Evolutionary conservation across 2,888 invertebrate genomes (phyloP), one percentile per base, ranked within the genome.

Genomic region (Psylliodes chrysocephalus): DNA sequence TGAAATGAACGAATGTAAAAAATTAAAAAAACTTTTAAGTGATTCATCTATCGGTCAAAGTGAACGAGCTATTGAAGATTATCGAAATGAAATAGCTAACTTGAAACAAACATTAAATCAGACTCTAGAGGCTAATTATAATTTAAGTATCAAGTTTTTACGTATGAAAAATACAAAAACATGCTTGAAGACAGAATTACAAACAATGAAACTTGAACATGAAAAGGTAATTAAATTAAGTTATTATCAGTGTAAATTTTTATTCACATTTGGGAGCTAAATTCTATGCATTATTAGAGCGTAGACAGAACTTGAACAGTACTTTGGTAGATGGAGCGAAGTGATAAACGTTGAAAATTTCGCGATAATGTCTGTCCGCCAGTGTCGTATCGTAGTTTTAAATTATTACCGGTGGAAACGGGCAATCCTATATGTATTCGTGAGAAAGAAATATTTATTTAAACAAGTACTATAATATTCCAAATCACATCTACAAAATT

Each of bases 1-100:
- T 49, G 86, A 87, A 77, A 82, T 82, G 81, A 83, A 81, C 69
- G 81, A 78, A 60, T 79, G 73, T 57, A 81, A 81, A 61, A 78
- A 79, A 69, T 67, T 80, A 33, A 80, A 77, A 63, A 71, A 71
- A 57, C 76, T 75, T 14, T 63, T 75, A 62, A 77, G 76, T 55
- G 73, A 59, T 54, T 60, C 71, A 6, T 67, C 75, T 8, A 72
- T 64, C 18, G 57, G 28, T 7, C 56, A 63, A 18, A 66, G 70
- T 15, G 72, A 69, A 44, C 64, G 65, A 25, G 60, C 61, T 0
- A 75, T 82, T 63, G 73, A 74, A 42, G 62, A 72, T 25, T 74
- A 82, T 18, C 80, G 80, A 71, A 78, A 74, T 28, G 82, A 82
- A 71, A 69, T 82, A 1, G 68, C 74, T 33, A 81, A 80, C 59